Evolutionary conservation across 2,888 invertebrate species (phyloP).

Genomic region (Tenthredo notha): DNA sequence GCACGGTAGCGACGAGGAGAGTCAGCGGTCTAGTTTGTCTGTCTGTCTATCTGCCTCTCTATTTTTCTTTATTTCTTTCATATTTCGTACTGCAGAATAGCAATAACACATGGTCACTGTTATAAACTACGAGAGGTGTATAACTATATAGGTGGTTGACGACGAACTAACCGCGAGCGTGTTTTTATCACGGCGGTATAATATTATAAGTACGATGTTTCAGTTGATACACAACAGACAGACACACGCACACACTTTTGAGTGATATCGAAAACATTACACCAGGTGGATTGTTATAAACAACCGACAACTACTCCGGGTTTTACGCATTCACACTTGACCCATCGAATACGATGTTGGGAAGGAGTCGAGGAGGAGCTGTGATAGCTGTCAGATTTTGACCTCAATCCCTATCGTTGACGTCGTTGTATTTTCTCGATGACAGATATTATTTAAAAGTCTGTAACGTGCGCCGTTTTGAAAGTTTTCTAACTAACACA

Average conservation of each 20-base stretch:
- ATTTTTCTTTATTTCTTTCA: background rate
- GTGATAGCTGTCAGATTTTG: background rate
- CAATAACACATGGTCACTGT: background rate
- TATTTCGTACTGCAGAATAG: background rate
- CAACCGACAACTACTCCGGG: background rate
- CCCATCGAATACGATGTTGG: background rate
- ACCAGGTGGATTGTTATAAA: background rate
- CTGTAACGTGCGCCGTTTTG: background rate
- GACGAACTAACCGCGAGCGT: background rate
- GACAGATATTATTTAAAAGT: slow-evolving; percentile 14
- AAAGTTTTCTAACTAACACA: background rate
- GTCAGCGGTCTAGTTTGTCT: background rate
- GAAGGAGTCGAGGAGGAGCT: background rate
- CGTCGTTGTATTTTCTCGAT: background rate
- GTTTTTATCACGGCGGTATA: background rate
- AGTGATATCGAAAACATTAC: slow-evolving; percentile 22
- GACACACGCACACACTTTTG: background rate
- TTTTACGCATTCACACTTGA: background rate
- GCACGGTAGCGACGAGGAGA: background rate
- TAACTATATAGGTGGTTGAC: background rate
- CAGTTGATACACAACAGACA: background rate
- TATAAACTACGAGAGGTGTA: background rate
- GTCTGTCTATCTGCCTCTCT: background rate
- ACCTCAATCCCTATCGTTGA: slow-evolving; percentile 3
- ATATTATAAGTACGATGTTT: background rate